Evolutionary conservation across 2,888 invertebrate species (phyloP).

Genomic region (Hirtodrosophila cameraria): DNA sequence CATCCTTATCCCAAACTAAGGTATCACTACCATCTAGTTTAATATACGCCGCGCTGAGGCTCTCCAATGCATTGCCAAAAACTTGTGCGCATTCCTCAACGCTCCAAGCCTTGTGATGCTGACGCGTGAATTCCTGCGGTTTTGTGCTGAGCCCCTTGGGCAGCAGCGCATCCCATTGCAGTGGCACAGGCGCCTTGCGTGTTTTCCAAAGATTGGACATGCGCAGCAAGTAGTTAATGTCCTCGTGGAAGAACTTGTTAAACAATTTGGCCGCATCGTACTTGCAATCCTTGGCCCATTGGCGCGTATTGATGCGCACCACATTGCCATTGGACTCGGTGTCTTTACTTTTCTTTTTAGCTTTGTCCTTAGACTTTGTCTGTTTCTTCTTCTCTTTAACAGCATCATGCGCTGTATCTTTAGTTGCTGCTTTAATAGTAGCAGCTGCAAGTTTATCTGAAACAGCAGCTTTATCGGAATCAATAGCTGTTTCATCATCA

Average conservation of each 20-base stretch:
- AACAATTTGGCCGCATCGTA: slow-evolving; percentile 95
- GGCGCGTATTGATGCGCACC: slow-evolving; percentile 89
- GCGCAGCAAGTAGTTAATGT: slow-evolving; percentile 95
- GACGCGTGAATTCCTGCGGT: slow-evolving; percentile 84
- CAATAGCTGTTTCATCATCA: too few relatives aligned
- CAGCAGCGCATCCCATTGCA: slow-evolving; percentile 89
- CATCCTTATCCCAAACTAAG: slow-evolving; percentile 99
- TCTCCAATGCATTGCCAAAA: slow-evolving; percentile 88
- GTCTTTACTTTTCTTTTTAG: slow-evolving; percentile 85
- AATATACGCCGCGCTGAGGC: slow-evolving; percentile 87
- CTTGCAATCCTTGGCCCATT: slow-evolving; percentile 93
- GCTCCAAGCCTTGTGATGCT: slow-evolving; percentile 92
- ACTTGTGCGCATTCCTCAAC: slow-evolving; percentile 90
- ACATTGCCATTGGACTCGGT: slow-evolving; percentile 85
- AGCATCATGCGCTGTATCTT: slow-evolving; percentile 82
- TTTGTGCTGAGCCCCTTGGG: slow-evolving; percentile 75
- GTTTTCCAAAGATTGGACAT: slow-evolving; percentile 99
- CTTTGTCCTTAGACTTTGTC: neutral
- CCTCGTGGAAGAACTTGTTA: slow-evolving; percentile 96
- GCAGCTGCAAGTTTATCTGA: too few relatives aligned
- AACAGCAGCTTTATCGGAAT: too few relatives aligned
- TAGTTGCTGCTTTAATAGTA: too few relatives aligned
- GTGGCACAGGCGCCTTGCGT: slow-evolving; percentile 92
- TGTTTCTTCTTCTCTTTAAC: neutral
- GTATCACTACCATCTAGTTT: slow-evolving; percentile 84